These are phyloP conservation scores for Taeniopygia guttata DNA, from an alignment of 2,797 vertebrate species.

Conservation along the genomic window DNA sequence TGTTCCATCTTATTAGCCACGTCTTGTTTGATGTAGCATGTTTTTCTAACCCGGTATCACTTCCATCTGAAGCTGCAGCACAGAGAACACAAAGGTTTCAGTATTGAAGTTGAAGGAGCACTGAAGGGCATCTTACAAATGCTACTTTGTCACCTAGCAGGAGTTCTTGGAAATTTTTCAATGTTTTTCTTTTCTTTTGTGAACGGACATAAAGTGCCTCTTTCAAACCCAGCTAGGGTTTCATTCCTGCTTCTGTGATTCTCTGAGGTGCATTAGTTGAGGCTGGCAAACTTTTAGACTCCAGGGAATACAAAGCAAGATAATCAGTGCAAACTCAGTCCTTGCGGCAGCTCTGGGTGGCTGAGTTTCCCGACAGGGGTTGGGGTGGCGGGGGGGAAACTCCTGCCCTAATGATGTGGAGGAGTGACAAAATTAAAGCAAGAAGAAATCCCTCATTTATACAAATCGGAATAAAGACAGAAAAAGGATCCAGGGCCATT, in stretches of 20 bases:
- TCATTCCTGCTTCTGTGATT: constrained; percentile 46
- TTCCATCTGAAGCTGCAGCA: constrained; percentile 47
- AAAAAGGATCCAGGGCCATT: not conserved
- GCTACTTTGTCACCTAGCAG: constrained; percentile 59
- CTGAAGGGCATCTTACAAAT: constrained; percentile 39
- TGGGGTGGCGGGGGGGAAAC: not conserved
- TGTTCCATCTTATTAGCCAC: constrained; percentile 23
- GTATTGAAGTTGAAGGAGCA: constrained; percentile 48
- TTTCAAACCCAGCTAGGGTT: constrained; percentile 61
- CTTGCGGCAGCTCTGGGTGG: not conserved
- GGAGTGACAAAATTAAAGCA: not conserved
- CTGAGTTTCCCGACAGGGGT: not conserved
- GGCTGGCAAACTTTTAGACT: constrained; percentile 44
- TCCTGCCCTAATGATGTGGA: not conserved
- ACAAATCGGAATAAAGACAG: not conserved
- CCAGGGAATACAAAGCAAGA: constrained; percentile 25
- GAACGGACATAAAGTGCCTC: constrained; percentile 54
- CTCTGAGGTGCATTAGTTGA: constrained; percentile 44
- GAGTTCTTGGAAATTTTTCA: constrained; percentile 52
- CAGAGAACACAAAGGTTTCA: constrained; percentile 58
- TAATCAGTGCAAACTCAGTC: constrained; percentile 18
- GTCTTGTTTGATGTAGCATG: constrained; percentile 29
- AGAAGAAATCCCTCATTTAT: not conserved
- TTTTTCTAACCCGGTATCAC: constrained; percentile 51
- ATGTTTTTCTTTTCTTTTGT: constrained; percentile 60